Percentiles rank a stretch among this genome's conserved stretches.
phyloP scores from a whole-genome alignment of 2,888 invertebrate genomes.

The Machimus rusticus region DNA sequence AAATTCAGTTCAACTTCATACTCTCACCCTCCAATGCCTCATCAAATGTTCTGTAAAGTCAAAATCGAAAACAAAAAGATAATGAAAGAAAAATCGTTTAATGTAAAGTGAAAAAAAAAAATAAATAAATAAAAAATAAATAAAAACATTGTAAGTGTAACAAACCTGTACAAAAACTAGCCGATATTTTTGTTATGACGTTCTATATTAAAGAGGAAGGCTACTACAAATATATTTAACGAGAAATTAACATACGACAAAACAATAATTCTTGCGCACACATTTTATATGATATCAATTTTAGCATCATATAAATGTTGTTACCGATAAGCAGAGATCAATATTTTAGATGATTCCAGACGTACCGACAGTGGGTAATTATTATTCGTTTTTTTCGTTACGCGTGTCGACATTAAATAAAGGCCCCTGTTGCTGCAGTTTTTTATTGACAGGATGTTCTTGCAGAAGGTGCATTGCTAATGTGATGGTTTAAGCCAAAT shows the following conservation, averaged over 20 bases:
- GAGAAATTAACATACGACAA: constrained; percentile 33
- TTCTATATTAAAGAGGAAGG: constrained; percentile 25
- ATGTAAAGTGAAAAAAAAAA: neutral
- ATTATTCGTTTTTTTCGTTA: neutral
- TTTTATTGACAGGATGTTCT: neutral
- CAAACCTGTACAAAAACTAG: constrained; percentile 36
- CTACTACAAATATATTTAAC: constrained; percentile 32
- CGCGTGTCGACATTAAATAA: neutral
- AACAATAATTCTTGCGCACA: constrained; percentile 40
- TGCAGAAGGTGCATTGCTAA: neutral
- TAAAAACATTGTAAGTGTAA: constrained; percentile 17
- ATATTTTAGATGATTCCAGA: constrained; percentile 6
- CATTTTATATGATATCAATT: constrained; percentile 32
- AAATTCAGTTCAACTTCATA: constrained; percentile 4
- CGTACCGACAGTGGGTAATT: neutral
- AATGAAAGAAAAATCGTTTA: neutral
- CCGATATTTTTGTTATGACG: constrained; percentile 36
- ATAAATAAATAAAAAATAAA: neutral
- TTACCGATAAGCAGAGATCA: constrained; percentile 22
- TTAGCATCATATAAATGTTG: constrained; percentile 36
- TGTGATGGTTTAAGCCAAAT: neutral
- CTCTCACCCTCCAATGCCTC: neutral
- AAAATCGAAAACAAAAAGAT: neutral
- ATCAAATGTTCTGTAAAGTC: neutral
- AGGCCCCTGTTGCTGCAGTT: neutral